Base-by-base conservation (phyloP, 2,888 invertebrate species). In the Micoletzkya japonica region DNA sequence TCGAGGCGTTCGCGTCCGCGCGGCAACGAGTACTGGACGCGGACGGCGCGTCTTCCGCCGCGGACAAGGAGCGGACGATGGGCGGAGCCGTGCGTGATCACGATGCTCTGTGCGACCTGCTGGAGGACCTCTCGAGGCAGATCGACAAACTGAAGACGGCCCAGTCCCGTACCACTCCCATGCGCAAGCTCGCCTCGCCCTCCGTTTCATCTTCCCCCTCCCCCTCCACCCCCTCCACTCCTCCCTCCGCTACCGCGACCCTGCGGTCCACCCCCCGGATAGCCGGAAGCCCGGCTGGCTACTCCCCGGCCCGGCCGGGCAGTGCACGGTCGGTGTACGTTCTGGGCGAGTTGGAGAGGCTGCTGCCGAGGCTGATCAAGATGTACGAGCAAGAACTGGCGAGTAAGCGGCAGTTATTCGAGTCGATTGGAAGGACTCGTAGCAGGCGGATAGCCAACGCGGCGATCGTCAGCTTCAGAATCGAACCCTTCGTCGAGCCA, bases 401-500 rank as follows among this genome's bases (percentile, higher is more conserved):
- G 1, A 61, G 60, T 17, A 74, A 76, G 36, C 54, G 73, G 32
- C 50, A 59, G 14, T 72, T 69, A 7, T 70, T 77, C 4, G 56
- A 68, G n/a, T 77, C 78, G 70, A 36, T 80, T 10, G 74, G 74
- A 28, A 54, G 66, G 26, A 49, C 56, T 39, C 74, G 76, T 17
- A 71, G 71, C 70, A 70, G 74, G 10, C 72, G 74, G 32, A 72
- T 78, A 20, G 74, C 75, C 57, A 75, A 74, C 34, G 58, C 73
- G 10, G 73, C 73, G 34, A 44, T 75, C 17, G 58, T 77, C 14
- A 69, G 73, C 10, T 78, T 75, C 63, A 73, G 73, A 39, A 69
- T 76, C 39, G 76, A 78, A 44, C 76, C 77, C 14, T 78, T 77
- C 70, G 72, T 80, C 50, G 76, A 78, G 39, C 58, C 71, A 7